Evolutionary conservation across 2,797 vertebrate species (phyloP).

Genomic region (Periparus ater): DNA sequence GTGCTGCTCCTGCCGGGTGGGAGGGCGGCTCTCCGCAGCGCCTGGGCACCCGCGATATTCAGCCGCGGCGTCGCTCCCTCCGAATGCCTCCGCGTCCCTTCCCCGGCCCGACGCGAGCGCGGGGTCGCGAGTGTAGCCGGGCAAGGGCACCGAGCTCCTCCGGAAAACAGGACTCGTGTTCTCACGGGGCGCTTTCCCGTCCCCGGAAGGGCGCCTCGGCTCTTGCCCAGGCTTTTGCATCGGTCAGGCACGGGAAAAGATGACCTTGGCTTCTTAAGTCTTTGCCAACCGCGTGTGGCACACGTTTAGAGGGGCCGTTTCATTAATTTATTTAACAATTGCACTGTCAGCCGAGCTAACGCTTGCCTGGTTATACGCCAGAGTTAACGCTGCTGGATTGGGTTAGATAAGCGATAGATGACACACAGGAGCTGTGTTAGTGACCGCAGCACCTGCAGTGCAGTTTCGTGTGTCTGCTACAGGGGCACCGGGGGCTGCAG

Average conservation of each 20-base stretch:
- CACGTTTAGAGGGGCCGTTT: neutral
- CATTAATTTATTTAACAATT: accelerated
- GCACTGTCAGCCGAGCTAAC: accelerated
- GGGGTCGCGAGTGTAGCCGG: neutral
- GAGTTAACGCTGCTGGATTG: neutral
- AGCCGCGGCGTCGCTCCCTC: accelerated
- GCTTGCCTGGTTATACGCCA: accelerated
- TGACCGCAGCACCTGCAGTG: too few species aligned
- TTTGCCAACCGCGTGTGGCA: accelerated
- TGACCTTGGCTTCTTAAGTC: neutral
- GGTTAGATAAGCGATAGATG: accelerated
- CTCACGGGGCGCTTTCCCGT: too few species aligned
- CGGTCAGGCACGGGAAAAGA: neutral
- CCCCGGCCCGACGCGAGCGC: too few species aligned
- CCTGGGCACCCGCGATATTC: neutral
- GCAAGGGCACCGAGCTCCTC: neutral
- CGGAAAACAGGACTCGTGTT: accelerated
- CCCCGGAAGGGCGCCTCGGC: neutral
- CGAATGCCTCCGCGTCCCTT: too few species aligned
- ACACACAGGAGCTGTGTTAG: too few species aligned
- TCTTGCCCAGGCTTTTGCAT: neutral
- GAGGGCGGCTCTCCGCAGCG: accelerated
- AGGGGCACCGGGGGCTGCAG: neutral
- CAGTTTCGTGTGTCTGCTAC: neutral
- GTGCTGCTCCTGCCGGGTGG: neutral